Percentiles rank a stretch among this genome's conserved stretches.
Conservation (phyloP, 1,140 invertebrate species). For the Daktulosphaira vitifoliae region DNA sequence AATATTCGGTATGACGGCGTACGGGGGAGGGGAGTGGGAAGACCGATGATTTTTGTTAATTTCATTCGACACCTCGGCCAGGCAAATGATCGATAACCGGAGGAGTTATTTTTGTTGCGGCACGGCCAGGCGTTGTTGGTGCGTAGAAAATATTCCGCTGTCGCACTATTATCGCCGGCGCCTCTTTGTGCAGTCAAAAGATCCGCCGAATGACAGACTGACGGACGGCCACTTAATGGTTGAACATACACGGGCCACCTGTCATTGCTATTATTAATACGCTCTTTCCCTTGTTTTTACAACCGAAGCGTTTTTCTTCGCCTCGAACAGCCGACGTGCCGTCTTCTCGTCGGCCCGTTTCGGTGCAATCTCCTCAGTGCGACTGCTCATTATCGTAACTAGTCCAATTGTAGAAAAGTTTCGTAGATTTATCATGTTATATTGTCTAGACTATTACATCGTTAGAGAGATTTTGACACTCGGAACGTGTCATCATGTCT, state of each 20-base stretch:
- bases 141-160: neutral
- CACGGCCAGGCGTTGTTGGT: neutral
- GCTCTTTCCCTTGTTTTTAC: slow-evolving; percentile 22
- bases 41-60: slow-evolving; percentile 29
- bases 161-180: slow-evolving; percentile 17
- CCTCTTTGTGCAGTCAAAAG: slow-evolving; percentile 18
- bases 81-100: slow-evolving; percentile 22
- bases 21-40: neutral
- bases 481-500: too few relatives aligned
- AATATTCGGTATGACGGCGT: too few relatives aligned
- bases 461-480: too few relatives aligned
- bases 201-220: slow-evolving; percentile 28
- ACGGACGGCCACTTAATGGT: slow-evolving; percentile 32
- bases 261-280: slow-evolving; percentile 31
- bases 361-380: too few relatives aligned
- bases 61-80: slow-evolving; percentile 20
- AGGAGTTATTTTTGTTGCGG: slow-evolving; percentile 25
- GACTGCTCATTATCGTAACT: too few relatives aligned
- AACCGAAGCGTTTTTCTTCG: too few relatives aligned
- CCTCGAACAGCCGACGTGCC: too few relatives aligned
- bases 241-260: slow-evolving; percentile 13
- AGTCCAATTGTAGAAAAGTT: too few relatives aligned
- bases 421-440: too few relatives aligned
- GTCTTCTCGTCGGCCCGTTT: too few relatives aligned
- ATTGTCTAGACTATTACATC: too few relatives aligned